Base-by-base conservation (phyloP, 2,888 invertebrate genomes). In the Argyra leucocephala region DNA sequence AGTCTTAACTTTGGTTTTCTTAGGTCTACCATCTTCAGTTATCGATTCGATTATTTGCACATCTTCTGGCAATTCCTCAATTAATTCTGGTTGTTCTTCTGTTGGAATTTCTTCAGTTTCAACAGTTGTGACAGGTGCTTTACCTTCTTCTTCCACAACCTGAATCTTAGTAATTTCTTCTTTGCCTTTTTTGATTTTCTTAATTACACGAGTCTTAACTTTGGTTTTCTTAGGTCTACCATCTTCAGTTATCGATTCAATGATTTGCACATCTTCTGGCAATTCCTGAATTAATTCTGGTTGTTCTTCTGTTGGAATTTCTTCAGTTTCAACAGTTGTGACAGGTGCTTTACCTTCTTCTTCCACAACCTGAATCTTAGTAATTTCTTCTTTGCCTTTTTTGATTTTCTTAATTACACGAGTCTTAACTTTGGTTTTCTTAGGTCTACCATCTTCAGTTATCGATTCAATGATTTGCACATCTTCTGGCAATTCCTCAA, bases 181-280 rank as follows among this genome's bases (percentile, higher is more conserved):
- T 71, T 76, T 77, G 12, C 71, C 72, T 62, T 74, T 78, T 58
- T 71, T 70, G 36, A 72, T 72, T 69, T 77, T 78, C 68, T 76
- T 78, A 48, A 80, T 78, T 0, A 74, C 71, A 24, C 67, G 76
- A 73, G 69, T 75, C 73, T 77, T 80, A 69, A 71, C 74, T 24
- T 72, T 74, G 23, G 72, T 72, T 64, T 72, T 67, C 67, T 67
- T 68, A 0, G 70, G 71, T 57, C 65, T 67, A 58, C 68, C 69
- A 61, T 69, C 10, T 70, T 71, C 67, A 61, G 69, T 69, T 9
- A 71, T 65, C 26, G 76, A 77, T 74, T 82, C 82, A 2, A 79
- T 76, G 1, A 82, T 72, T 23, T 62, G 64, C 62, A 79, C 66
- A 59, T 69, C 67, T 36, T 73, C 69, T 21, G 69, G 67, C 48